A percentile compares a stretch with the other conserved stretches of the same genome.
Evolutionary conservation across 2,797 vertebrate species (phyloP).

Genomic region (Megalops cyprinoides): DNA sequence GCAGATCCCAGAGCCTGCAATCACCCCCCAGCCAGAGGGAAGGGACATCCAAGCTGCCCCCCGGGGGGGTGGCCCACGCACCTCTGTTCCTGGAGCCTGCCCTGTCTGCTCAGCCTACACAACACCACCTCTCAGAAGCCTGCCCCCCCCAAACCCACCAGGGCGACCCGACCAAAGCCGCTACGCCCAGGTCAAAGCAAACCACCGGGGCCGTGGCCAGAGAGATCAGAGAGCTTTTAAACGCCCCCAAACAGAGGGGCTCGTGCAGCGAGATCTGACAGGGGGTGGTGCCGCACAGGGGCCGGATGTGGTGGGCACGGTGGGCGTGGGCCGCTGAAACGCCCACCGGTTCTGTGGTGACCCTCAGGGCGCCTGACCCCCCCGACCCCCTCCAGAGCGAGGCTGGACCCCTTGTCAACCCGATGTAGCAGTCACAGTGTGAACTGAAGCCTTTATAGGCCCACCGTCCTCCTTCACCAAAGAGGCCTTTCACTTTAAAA

Average conservation of each 20-base stretch:
- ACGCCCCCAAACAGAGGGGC: neutral
- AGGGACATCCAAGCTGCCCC: neutral
- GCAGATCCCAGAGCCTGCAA: neutral
- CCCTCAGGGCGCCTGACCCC: no score
- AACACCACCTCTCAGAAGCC: neutral
- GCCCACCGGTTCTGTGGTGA: no score
- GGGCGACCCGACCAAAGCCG: neutral
- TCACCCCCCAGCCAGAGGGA: neutral
- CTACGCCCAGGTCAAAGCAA: neutral
- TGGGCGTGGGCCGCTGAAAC: no score
- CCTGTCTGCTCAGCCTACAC: neutral
- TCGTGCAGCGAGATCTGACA: no score
- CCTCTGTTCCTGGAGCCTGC: neutral
- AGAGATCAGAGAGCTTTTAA: neutral
- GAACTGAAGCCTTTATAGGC: no score
- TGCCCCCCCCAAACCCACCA: neutral
- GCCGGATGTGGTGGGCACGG: no score
- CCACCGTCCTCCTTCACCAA: no score
- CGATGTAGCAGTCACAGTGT: no score
- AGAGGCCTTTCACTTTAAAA: no score
- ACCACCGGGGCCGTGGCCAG: neutral
- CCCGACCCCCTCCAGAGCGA: no score
- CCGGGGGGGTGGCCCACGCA: conserved; percentile 11
- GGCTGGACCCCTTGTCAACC: no score
- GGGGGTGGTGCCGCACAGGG: no score